Evolutionary conservation across 1,140 invertebrate species (phyloP).

Genomic region (Drosophila erecta): DNA sequence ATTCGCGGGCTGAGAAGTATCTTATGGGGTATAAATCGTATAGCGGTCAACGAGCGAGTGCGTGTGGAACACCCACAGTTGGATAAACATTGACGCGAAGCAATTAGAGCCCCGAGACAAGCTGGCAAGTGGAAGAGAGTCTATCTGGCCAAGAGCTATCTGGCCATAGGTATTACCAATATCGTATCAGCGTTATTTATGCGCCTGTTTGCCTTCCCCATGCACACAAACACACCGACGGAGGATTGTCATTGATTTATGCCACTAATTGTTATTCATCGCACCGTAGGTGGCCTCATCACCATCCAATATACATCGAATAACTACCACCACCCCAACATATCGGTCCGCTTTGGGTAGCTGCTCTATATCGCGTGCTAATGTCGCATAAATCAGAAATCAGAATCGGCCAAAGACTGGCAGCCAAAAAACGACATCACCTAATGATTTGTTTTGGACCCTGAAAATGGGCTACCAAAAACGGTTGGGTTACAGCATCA

Average conservation of each 20-base stretch:
- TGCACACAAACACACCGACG: slow-evolving; percentile 17
- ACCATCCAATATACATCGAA: slow-evolving; percentile 7
- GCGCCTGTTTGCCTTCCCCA: slow-evolving; percentile 64
- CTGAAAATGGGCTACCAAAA: slow-evolving; percentile 60
- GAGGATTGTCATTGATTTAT: slow-evolving; percentile 74
- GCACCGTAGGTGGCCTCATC: slow-evolving; percentile 65
- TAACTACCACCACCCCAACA: slow-evolving; percentile 10
- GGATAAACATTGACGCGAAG: slow-evolving; percentile 71
- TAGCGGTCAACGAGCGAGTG: slow-evolving; percentile 69
- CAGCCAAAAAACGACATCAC: slow-evolving; percentile 51
- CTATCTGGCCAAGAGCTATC: slow-evolving; percentile 17
- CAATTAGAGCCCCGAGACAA: slow-evolving; percentile 72
- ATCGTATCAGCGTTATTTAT: slow-evolving; percentile 60
- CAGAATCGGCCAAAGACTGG: slow-evolving; percentile 44
- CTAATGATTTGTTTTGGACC: slow-evolving; percentile 77
- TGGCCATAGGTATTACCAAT: slow-evolving; percentile 11
- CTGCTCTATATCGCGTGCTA: slow-evolving; percentile 71
- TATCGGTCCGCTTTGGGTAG: slow-evolving; percentile 21
- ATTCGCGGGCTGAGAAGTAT: slow-evolving; percentile 25
- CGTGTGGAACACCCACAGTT: slow-evolving; percentile 76
- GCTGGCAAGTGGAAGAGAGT: slow-evolving; percentile 54
- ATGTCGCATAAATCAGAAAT: slow-evolving; percentile 71
- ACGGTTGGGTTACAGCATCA: slow-evolving; percentile 42
- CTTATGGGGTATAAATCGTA: slow-evolving; percentile 28
- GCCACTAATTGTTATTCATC: slow-evolving; percentile 78